Base-by-base conservation (phyloP, 2,113 vertebrate species). In the Syrrhaptes paradoxus region DNA sequence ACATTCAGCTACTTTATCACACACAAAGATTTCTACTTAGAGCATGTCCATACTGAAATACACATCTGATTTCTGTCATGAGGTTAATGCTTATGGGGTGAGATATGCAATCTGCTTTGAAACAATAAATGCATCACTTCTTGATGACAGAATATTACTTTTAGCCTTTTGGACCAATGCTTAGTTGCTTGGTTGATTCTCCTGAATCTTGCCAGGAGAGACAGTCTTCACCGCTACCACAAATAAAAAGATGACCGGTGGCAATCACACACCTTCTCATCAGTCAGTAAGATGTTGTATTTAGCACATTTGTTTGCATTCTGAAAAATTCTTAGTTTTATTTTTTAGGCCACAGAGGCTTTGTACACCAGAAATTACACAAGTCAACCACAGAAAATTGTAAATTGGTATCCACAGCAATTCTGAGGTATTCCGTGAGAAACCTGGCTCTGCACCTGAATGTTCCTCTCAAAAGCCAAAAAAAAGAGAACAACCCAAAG, bases 301-400 rank as follows among this genome's bases (percentile, higher is more conserved):
- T 93, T 87, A 87, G 48, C 51, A 85, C 2, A 0, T 81, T 67
- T 80, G 45, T 59, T 92, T 34, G 80, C 16, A 3, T 85, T 93
- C 84, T 89, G 38, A 89, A 61, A 91, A 95, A 57, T 13, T 7
- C 46, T 91, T 70, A 26, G 48, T 66, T 66, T 96, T 1, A 2
- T n/a, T 75, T 86, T 87, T 76, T 49, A 87, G 90, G 79, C 65
- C 92, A 48, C 89, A 32, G 36, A 89, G 73, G 88, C 83, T 96
- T 93, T 89, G 70, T 87, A 95, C 96, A 97, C 90, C 92, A 96
- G 96, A 97, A 96, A 96, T 95, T 45, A 95, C 80, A 93, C 88
- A 75, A 87, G 92, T 95, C 85, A 74, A 87, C 57, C 93, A 92
- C 83, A 89, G 55, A 75, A 90, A 79, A 86, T 28, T 68, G 76